These are phyloP conservation scores for Troides oblongomaculatus DNA, from an alignment of 2,888 invertebrate genomes.

Conservation along the genomic window DNA sequence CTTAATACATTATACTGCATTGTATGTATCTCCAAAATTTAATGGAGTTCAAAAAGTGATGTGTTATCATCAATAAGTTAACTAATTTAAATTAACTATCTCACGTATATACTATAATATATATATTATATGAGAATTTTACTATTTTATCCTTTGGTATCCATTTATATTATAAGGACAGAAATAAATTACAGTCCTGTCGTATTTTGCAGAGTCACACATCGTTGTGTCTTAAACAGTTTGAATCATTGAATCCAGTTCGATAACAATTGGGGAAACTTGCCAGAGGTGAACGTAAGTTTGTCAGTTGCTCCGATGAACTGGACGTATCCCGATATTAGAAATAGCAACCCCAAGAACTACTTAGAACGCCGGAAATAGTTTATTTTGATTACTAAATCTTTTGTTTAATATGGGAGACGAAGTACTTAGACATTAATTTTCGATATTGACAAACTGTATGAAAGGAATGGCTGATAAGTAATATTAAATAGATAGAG, in stretches of 20 bases:
- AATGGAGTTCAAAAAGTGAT: too few relatives aligned
- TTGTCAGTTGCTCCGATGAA: constrained; percentile 35
- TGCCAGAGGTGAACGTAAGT: constrained; percentile 30
- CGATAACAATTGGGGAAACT: constrained; percentile 23
- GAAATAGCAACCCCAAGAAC: constrained; percentile 9
- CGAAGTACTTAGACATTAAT: too few relatives aligned
- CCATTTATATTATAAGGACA: not conserved
- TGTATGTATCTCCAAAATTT: too few relatives aligned
- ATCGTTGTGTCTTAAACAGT: constrained; percentile 4
- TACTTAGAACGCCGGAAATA: not conserved
- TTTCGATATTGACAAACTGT: too few relatives aligned
- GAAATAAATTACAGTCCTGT: not conserved
- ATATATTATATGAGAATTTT: too few relatives aligned
- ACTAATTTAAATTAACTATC: too few relatives aligned
- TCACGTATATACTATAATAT: too few relatives aligned
- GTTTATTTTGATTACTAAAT: not conserved
- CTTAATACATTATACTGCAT: too few relatives aligned
- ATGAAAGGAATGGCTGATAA: too few relatives aligned
- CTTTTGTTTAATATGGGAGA: not conserved
- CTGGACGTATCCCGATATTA: not conserved
- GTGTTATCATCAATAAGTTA: too few relatives aligned
- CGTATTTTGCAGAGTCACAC: constrained; percentile 2
- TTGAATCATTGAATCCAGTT: constrained; percentile 26
- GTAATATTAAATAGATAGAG: too few relatives aligned
- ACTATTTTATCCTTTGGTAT: too few relatives aligned